These are phyloP conservation scores for Jordanella pulchra DNA, from an alignment of 2,797 vertebrate genomes.

Conservation along the genomic window DNA sequence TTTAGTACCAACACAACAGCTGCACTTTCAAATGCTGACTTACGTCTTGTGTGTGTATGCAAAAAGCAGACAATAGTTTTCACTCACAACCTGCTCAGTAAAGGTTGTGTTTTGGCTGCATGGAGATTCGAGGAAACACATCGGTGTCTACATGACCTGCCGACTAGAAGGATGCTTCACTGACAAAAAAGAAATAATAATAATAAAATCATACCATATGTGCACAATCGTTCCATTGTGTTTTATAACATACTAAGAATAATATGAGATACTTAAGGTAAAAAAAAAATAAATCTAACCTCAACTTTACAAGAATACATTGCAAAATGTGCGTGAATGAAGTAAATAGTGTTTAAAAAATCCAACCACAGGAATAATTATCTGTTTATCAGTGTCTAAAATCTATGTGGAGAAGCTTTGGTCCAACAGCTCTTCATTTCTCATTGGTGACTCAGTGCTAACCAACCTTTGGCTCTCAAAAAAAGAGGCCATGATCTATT, in stretches of 20 bases:
- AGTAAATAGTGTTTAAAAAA: no score
- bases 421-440: no score
- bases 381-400: not conserved
- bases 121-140: conserved; percentile 59
- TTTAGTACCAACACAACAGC: conserved; percentile 19
- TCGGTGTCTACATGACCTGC: conserved; percentile 88
- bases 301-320: not conserved
- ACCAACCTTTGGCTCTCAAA: no score
- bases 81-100: conserved; percentile 2
- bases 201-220: not conserved
- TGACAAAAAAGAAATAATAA: not conserved
- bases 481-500: no score
- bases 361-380: not conserved
- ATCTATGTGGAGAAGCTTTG: not conserved
- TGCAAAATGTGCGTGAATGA: no score
- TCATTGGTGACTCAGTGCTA: no score
- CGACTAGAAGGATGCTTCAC: conserved; percentile 63
- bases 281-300: not conserved
- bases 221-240: not conserved
- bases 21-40: conserved; percentile 5
- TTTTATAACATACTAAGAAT: not conserved
- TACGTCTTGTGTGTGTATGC: not conserved
- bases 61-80: conserved; percentile 1
- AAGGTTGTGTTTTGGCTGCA: conserved; percentile 35
- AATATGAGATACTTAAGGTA: not conserved